Evolutionary conservation across 2,888 invertebrate genomes (phyloP), one percentile per base, ranked within the genome.

Genomic region (Heliconius charithonia): DNA sequence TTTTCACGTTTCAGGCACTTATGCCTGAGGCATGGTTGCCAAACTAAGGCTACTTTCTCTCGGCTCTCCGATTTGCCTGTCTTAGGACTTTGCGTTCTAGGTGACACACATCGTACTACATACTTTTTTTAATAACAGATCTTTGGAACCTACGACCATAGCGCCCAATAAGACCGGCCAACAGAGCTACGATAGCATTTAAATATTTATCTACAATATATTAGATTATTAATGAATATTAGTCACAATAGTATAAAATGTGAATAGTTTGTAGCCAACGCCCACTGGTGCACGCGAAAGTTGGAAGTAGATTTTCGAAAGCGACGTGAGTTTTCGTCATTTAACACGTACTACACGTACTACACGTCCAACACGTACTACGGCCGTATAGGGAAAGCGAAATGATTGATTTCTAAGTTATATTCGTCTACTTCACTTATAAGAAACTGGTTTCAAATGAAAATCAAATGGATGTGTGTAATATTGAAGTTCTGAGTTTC

Each of bases 291-390:
- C 7, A 45, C 19, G 25, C 41, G 16, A 45, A 69, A 69, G 25
- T 69, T 45, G 25, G 13, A 69, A 41, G 16, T 41, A 25, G 41
- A 25, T 41, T 41, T 69, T 41, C 41, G 69, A 41, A 69, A 41
- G 41, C 3, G 27, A 69, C 69, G 9, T 16, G 9, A 45, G 41
- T 45, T 69, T 41, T 41, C 41, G 69, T 69, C 69, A 45, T 69
- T 16, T 69, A 69, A 69, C 69, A 69, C 69, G 41, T 69, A 69
- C 25, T 69, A 69, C 69, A 69, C 69, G 41, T 69, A 69, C 25
- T 69, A 66, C 66, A 45, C 69, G 69, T 69, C 69, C 41, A 69
- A 45, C 41, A 69, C 69, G 69, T 69, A 69, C 41, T 45, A 69
- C 41, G n/a, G 69, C 41, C 69, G 41, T 69, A 19, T 45, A 45